phyloP scores from a whole-genome alignment of 2,113 vertebrate species.

The Cyprinodon brontotheroides region DNA sequence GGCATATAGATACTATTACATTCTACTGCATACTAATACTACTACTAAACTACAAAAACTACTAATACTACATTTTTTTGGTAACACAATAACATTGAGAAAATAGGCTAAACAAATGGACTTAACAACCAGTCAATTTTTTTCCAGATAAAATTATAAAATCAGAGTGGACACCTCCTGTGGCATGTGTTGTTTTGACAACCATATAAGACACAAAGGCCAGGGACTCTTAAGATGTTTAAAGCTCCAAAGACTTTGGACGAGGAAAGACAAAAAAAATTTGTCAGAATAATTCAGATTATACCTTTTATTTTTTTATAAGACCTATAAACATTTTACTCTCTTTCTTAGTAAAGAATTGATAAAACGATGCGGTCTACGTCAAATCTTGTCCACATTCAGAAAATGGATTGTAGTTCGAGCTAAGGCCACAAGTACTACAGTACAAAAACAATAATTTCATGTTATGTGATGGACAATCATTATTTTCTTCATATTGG shows the following conservation, averaged over 20 bases:
- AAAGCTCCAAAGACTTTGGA: neutral
- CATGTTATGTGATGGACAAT: constrained; percentile 25
- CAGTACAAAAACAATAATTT: constrained; percentile 38
- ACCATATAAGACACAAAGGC: neutral
- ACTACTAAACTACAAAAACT: too few species aligned
- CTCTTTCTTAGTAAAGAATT: too few species aligned
- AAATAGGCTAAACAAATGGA: neutral
- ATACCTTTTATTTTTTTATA: neutral
- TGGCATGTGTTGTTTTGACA: neutral
- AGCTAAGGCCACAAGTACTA: constrained; percentile 10
- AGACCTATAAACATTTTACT: neutral
- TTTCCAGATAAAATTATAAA: neutral
- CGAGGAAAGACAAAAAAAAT: neutral
- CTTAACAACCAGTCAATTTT: neutral
- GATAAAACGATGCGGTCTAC: neutral
- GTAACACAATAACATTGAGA: neutral
- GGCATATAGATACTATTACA: too few species aligned
- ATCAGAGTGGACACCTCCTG: neutral
- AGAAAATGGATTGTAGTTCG: constrained; percentile 19
- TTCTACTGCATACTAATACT: too few species aligned
- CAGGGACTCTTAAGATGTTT: neutral
- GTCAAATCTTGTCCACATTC: neutral
- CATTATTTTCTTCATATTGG: constrained; percentile 4
- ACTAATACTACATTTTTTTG: neutral
- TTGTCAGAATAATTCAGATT: neutral